These are phyloP conservation scores for Hozukius guyotensis DNA, from an alignment of 2,797 vertebrate genomes.

Conservation along the genomic window DNA sequence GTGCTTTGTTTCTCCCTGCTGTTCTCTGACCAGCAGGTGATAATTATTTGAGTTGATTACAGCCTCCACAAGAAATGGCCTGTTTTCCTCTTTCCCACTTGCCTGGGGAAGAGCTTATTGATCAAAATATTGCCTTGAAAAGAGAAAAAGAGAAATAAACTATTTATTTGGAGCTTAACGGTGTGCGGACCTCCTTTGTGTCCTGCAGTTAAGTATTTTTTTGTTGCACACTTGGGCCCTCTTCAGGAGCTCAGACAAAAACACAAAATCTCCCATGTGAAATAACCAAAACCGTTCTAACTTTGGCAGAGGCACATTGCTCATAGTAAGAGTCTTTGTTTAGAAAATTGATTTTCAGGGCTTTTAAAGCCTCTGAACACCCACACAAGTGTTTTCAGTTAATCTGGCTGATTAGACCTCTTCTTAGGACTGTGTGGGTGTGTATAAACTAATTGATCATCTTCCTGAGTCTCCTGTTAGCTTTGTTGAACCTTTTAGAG, in stretches of 20 bases:
- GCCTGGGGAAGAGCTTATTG: too few relatives aligned
- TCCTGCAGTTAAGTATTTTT: too few relatives aligned
- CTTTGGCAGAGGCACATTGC: neutral
- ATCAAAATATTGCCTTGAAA: too few relatives aligned
- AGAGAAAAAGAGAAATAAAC: too few relatives aligned
- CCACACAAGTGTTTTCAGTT: neutral
- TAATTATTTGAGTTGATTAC: neutral
- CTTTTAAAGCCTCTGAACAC: neutral
- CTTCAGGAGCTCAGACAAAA: neutral
- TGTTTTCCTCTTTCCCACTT: neutral
- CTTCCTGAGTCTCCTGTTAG: neutral
- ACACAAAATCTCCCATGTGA: neutral
- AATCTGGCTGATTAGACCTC: neutral
- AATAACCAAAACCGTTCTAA: neutral
- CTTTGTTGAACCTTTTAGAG: neutral
- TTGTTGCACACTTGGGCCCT: too few relatives aligned
- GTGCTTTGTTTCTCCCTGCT: neutral
- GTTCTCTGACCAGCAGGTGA: neutral
- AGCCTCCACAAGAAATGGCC: too few relatives aligned
- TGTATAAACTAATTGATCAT: neutral
- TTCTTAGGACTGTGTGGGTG: neutral
- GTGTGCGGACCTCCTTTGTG: too few relatives aligned
- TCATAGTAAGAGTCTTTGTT: neutral
- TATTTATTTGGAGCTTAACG: too few relatives aligned
- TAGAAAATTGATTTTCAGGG: neutral